Evolutionary conservation across 2,888 invertebrate species (phyloP), one percentile per base, ranked within the genome.

Genomic region (Lissocephala sabroskyi): DNA sequence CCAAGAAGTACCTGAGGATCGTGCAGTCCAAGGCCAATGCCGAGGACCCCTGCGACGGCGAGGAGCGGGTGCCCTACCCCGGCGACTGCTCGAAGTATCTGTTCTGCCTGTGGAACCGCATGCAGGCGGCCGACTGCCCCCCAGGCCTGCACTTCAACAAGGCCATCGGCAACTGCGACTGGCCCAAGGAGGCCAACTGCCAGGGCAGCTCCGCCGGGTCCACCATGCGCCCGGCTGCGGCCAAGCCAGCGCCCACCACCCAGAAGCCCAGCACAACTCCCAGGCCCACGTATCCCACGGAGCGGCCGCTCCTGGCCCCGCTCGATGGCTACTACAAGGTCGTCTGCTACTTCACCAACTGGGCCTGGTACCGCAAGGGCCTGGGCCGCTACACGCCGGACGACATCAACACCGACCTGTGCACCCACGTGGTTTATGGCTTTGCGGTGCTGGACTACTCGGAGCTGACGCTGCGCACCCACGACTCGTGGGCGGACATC

Each of bases 401-500:
- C 76, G 89, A 96, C 74, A 95, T 96, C 41, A 92, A 96, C 74
- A 90, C 94, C 1, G 89, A 91, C 51, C 87, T 96, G 0, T 97
- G 97, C 79, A 96, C 97, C 0, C 97, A 97, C 80, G 90, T 97
- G 44, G 90, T 97, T 1, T 97, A 96, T 79, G 96, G 96, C 9
- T 97, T 97, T 76, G 96, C 96, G 0, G 95, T 95, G n/a, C 85
- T 97, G 41, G 93, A 95, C 70, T 90, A 90, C 61, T 92, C 93
- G 10, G 91, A 92, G 37, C 86, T 95, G 3, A 88, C 90, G 11
- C 89, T 93, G 48, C 91, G 90, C 70, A 92, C 95, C 0, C 95
- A 95, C 77, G 96, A 96, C 79, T 91, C 94, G 3, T 95, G 95
- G 95, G 93, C 95, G 1, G 95, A 95, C 81, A 90, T 91, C 75